Evolutionary conservation across 2,113 vertebrate genomes (phyloP), one percentile per base, ranked within the genome.

Genomic region (Poicephalus meyeri): DNA sequence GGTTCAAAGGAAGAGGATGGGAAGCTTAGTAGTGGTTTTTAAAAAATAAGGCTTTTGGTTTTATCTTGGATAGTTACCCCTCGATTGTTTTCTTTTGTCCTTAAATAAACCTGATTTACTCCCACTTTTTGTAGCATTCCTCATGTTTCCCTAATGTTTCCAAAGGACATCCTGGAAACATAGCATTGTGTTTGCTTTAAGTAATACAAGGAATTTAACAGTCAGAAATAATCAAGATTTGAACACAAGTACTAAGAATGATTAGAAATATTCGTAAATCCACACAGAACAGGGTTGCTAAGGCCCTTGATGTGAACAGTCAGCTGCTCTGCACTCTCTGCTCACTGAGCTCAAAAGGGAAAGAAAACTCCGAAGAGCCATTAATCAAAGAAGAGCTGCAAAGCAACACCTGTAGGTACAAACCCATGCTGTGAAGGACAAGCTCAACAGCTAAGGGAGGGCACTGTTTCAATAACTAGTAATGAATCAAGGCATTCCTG

Each of bases 231-330:
- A 81, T 70, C 55, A 33, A 86, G 33, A 50, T 64, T 80, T 91
- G 64, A 91, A 72, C 47, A 77, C 46, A 91, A 15, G 53, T 91
- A 81, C 44, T 55, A 91, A 89, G 53, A 93, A 47, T 35, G 33
- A 55, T 61, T 91, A 83, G 28, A 79, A 89, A 41, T 93, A 89
- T 91, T 85, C 78, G 63, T 28, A 64, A 93, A 81, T 80, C 81
- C 15, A 7, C 69, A 16, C 6, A 7, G 87, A 74, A 70, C 9
- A 16, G 85, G 37, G 21, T 77, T 85, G 61, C 47, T 28, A 68
- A 64, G 64, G 50, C 69, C 61, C 58, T 92, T 96, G 58, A 65
- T 88, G 58, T 69, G 55, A 95, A 63, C 77, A 91, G 73, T 66
- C 82, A 55, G 37, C 50, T 18, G 24, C 4, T 47, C 50, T 74